Evolutionary conservation across 2,113 vertebrate genomes (phyloP).

Genomic region (human (Homo sapiens)): DNA sequence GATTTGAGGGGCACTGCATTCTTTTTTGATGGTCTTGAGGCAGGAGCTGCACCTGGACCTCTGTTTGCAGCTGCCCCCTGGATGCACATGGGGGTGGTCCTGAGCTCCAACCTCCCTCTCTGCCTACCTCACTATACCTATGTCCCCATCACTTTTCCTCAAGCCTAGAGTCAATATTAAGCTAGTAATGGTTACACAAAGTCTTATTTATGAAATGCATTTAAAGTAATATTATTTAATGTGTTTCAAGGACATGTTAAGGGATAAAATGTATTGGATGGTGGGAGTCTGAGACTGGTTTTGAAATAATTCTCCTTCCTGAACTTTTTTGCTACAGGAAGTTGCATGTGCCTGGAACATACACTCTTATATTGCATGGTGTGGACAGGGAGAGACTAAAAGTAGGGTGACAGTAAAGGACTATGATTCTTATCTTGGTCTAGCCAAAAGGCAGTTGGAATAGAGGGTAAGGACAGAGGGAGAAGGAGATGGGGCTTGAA

Average conservation of each 20-base stretch:
- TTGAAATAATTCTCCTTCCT: not conserved
- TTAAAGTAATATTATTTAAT: not conserved
- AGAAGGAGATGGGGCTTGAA: not conserved
- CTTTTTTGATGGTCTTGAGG: not conserved
- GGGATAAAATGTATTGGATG: not conserved
- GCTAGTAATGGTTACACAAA: not conserved
- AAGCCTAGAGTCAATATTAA: not conserved
- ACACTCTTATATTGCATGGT: not conserved
- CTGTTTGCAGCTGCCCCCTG: not conserved
- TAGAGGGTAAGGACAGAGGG: not conserved
- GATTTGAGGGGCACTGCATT: not conserved
- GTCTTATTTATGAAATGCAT: not conserved
- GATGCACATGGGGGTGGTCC: not conserved
- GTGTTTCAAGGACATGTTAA: not conserved
- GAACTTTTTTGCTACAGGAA: not conserved
- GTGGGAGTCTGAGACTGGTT: not conserved
- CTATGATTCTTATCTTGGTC: not conserved
- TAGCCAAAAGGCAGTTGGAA: not conserved
- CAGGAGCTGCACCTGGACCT: not conserved
- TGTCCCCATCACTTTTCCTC: not conserved
- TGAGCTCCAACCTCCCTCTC: not conserved
- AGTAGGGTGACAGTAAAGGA: not conserved
- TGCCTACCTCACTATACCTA: not conserved
- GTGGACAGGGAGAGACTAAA: not conserved
- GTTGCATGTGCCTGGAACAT: not conserved